A percentile compares a stretch with the other conserved stretches of the same genome.
Conservation (phyloP, 2,888 invertebrate genomes). For the Amphipoea lucens region DNA sequence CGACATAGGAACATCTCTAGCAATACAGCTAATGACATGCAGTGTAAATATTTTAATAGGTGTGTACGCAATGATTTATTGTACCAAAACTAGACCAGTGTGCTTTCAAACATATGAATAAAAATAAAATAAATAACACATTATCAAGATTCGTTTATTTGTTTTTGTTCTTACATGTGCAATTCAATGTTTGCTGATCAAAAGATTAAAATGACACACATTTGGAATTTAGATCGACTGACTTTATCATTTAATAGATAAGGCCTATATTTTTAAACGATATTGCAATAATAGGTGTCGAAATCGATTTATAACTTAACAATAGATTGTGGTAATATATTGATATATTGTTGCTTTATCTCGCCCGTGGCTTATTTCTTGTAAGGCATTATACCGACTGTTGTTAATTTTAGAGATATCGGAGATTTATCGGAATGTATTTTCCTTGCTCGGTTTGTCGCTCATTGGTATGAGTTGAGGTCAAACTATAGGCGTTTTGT, state of each 20-base stretch:
- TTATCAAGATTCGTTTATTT: slow-evolving; percentile 65
- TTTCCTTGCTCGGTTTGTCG: slow-evolving; percentile 53
- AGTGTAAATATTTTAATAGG: slow-evolving; percentile 73
- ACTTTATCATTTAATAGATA: slow-evolving; percentile 57
- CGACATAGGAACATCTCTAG: slow-evolving; percentile 45
- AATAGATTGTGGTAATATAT: slow-evolving; percentile 63
- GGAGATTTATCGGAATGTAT: slow-evolving; percentile 45
- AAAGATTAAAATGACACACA: slow-evolving; percentile 60
- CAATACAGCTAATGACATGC: slow-evolving; percentile 62
- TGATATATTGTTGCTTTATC: slow-evolving; percentile 56
- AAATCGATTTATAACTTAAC: slow-evolving; percentile 67
- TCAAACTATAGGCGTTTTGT: slow-evolving; percentile 16
- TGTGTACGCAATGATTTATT: slow-evolving; percentile 71
- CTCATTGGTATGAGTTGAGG: slow-evolving; percentile 36
- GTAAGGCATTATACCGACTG: slow-evolving; percentile 48
- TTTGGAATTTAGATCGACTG: slow-evolving; percentile 42
- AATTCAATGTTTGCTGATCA: slow-evolving; percentile 63
- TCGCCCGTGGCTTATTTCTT: slow-evolving; percentile 61
- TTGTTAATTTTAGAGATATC: slow-evolving; percentile 48
- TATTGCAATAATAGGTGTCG: slow-evolving; percentile 66
- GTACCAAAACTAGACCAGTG: slow-evolving; percentile 54
- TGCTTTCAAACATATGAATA: slow-evolving; percentile 57
- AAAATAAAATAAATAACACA: slow-evolving; percentile 59
- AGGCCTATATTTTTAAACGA: slow-evolving; percentile 56
- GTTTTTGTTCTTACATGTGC: slow-evolving; percentile 56